Conservation (phyloP, 1,140 invertebrate genomes). For the Drosophila biarmipes region DNA sequence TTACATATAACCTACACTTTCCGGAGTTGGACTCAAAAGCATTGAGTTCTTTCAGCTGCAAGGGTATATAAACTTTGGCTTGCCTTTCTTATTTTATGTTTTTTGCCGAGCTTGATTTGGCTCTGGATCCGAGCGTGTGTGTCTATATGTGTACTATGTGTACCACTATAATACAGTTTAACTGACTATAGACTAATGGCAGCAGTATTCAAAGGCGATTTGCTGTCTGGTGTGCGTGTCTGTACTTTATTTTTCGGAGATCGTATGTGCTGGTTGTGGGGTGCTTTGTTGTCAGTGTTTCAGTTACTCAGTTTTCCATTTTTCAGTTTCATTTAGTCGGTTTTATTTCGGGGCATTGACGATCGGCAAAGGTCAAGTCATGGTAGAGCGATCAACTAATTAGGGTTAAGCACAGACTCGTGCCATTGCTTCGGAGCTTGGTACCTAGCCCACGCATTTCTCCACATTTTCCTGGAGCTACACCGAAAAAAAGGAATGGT, state of each 20-base stretch:
- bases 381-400: constrained; percentile 78
- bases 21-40: no score
- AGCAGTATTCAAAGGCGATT: constrained; percentile 42
- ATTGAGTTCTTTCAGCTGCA: no score
- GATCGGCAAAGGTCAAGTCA: constrained; percentile 71
- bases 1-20: no score
- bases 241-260: constrained; percentile 10
- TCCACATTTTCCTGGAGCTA: not conserved
- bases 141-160: constrained; percentile 10
- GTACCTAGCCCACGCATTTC: constrained; percentile 16
- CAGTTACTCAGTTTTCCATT: constrained; percentile 15
- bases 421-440: constrained; percentile 49
- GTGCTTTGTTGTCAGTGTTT: constrained; percentile 37
- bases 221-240: constrained; percentile 32
- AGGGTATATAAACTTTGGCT: no score
- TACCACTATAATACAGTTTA: constrained; percentile 57
- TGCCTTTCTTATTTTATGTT: constrained; percentile 21
- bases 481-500: constrained; percentile 2
- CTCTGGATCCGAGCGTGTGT: constrained; percentile 16
- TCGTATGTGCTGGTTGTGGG: constrained; percentile 16
- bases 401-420: constrained; percentile 59
- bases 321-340: constrained; percentile 21
- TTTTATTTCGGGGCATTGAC: constrained; percentile 9
- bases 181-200: constrained; percentile 63
- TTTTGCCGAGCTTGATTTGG: constrained; percentile 65